These are phyloP conservation scores for Odontocolon sp. DNA, from an alignment of 2,888 invertebrate species.

Conservation along the genomic window DNA sequence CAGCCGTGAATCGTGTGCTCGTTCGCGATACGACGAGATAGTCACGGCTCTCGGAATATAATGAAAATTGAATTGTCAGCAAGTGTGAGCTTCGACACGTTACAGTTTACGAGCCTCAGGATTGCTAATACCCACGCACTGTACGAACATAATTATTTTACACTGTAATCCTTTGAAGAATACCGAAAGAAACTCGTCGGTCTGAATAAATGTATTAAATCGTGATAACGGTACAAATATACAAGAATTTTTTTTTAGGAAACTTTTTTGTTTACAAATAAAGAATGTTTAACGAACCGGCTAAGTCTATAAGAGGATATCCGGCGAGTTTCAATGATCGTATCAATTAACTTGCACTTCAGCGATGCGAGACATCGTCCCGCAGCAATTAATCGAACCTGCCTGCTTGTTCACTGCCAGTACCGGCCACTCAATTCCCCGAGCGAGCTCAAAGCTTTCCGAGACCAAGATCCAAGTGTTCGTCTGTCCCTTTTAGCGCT, in stretches of 20 bases:
- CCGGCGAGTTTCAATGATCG: constrained; percentile 40
- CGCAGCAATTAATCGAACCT: constrained; percentile 49
- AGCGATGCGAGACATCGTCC: constrained; percentile 46
- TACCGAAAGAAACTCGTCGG: constrained; percentile 4
- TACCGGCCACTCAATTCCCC: constrained; percentile 35
- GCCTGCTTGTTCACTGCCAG: not conserved
- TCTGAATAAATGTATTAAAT: constrained; percentile 9
- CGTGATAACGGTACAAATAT: constrained; percentile 6
- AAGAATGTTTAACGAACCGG: constrained; percentile 23
- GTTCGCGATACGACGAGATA: constrained; percentile 54
- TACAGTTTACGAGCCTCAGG: not conserved
- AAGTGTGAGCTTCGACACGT: constrained; percentile 21
- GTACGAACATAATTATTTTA: not conserved
- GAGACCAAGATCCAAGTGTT: not conserved
- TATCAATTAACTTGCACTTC: constrained; percentile 53
- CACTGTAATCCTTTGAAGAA: not conserved
- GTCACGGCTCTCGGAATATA: constrained; percentile 55
- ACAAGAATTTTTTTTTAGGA: too few relatives aligned
- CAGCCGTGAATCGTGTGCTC: constrained; percentile 22
- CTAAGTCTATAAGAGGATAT: constrained; percentile 48
- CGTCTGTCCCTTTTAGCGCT: constrained; percentile 6
- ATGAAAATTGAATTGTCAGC: constrained; percentile 62
- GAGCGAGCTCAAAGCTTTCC: constrained; percentile 14
- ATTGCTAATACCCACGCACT: not conserved
- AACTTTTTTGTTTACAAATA: too few relatives aligned